Percentiles rank a stretch among this genome's conserved stretches.
Conservation (phyloP, 2,888 invertebrate species). For the Cartodere bifasciata region DNA sequence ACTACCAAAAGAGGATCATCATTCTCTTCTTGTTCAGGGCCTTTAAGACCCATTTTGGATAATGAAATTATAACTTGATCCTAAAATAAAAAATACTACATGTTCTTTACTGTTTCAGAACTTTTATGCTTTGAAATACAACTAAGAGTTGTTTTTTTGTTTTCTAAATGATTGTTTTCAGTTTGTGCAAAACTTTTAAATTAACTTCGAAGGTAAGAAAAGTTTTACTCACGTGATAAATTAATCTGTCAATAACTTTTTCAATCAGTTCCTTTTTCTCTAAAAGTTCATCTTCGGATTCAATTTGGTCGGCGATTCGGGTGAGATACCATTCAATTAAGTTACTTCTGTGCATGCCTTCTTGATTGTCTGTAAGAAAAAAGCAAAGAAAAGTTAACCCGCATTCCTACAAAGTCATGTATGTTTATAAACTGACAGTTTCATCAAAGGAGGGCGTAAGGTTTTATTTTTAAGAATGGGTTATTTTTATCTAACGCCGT, state of each 20-base stretch:
- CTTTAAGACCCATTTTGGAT: slow-evolving; percentile 39
- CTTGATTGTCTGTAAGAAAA: slow-evolving; percentile 29
- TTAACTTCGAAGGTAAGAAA: too few relatives aligned
- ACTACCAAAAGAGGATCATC: slow-evolving; percentile 83
- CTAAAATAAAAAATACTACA: slow-evolving; percentile 36
- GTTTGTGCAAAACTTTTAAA: background rate
- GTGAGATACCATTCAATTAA: slow-evolving; percentile 90
- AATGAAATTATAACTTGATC: slow-evolving; percentile 76
- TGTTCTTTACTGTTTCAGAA: slow-evolving; percentile 4
- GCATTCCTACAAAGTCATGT: too few relatives aligned
- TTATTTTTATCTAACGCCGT: too few relatives aligned
- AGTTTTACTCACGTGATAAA: slow-evolving; percentile 65
- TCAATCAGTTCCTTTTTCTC: slow-evolving; percentile 82
- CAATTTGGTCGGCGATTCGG: slow-evolving; percentile 75
- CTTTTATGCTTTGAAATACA: background rate
- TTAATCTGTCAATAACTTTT: slow-evolving; percentile 85
- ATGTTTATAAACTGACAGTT: too few relatives aligned
- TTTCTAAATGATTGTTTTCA: background rate
- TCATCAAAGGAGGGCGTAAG: too few relatives aligned
- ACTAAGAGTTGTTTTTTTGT: background rate
- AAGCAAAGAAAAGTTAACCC: slow-evolving; percentile 1
- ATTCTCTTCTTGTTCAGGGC: slow-evolving; percentile 48
- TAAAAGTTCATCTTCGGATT: slow-evolving; percentile 80
- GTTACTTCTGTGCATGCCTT: slow-evolving; percentile 65
- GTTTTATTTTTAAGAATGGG: too few relatives aligned